phyloP scores from a whole-genome alignment of 2,113 vertebrate species.

The Coregonus clupeaformis region DNA sequence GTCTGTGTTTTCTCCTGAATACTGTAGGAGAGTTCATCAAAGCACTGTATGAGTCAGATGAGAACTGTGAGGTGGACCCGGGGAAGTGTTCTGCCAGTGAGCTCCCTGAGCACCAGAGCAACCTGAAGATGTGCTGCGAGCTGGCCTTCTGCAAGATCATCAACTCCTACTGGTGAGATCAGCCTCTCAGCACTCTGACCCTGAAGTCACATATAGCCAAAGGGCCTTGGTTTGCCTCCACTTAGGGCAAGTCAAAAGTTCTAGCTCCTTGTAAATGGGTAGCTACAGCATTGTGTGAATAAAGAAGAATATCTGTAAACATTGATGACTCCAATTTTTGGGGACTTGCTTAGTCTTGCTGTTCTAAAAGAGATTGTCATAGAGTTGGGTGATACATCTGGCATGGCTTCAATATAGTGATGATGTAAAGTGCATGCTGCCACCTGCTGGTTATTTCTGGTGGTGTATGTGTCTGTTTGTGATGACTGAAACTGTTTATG shows the following conservation, averaged over 20 bases:
- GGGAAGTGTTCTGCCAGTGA: slow-evolving; percentile 82
- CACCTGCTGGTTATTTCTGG: not conserved
- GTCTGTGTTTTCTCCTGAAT: slow-evolving; percentile 4
- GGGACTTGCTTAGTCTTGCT: too few species aligned
- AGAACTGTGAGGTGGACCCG: slow-evolving; percentile 95
- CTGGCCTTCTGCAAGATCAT: slow-evolving; percentile 98
- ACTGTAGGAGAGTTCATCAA: slow-evolving; percentile 92
- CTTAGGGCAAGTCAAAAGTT: too few species aligned
- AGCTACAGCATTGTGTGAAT: too few species aligned
- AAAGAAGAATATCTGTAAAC: too few species aligned
- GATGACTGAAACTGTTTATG: not conserved
- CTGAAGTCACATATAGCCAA: not conserved
- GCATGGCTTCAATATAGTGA: too few species aligned
- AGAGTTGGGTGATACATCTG: too few species aligned
- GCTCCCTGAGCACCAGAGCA: slow-evolving; percentile 88
- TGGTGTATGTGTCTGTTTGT: not conserved
- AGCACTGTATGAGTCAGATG: slow-evolving; percentile 94
- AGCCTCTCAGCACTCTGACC: not conserved
- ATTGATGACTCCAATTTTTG: too few species aligned
- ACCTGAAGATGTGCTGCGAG: slow-evolving; percentile 98
- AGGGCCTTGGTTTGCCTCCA: not conserved
- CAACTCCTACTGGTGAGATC: slow-evolving; percentile 90
- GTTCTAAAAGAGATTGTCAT: too few species aligned
- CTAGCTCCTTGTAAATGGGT: too few species aligned
- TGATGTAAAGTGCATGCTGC: not conserved